Evolutionary conservation across 2,113 vertebrate species (phyloP).

Genomic region (Emydocephalus ijimae): DNA sequence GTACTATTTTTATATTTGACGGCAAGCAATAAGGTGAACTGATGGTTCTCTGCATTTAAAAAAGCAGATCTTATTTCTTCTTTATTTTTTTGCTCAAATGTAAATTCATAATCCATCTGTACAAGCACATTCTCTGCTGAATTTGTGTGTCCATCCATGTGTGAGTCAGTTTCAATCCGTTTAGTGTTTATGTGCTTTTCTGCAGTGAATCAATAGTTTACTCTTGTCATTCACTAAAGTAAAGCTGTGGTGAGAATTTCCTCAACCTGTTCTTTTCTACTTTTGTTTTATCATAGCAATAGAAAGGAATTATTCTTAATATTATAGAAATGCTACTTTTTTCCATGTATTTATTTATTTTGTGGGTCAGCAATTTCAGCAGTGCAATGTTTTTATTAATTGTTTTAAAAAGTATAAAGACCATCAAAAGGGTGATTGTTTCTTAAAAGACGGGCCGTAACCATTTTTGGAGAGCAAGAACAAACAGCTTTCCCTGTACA

Average conservation of each 20-base stretch:
- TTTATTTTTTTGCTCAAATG: background rate
- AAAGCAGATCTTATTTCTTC: background rate
- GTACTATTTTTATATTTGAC: background rate
- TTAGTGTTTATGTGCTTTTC: background rate
- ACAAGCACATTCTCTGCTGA: background rate
- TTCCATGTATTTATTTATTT: background rate
- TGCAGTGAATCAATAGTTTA: background rate
- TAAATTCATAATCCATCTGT: background rate
- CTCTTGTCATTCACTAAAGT: background rate
- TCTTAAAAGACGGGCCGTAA: background rate
- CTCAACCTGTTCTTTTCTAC: background rate
- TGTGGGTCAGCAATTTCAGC: background rate
- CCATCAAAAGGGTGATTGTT: background rate
- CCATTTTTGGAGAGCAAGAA: background rate
- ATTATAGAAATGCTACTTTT: background rate
- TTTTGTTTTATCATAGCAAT: background rate
- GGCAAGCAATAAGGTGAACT: background rate
- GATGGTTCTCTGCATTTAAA: background rate
- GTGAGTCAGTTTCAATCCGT: background rate
- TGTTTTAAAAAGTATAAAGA: background rate
- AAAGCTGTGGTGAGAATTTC: background rate
- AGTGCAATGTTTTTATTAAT: background rate
- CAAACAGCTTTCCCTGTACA: background rate
- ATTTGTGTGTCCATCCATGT: background rate
- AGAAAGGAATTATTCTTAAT: background rate